phyloP scores from a whole-genome alignment of 2,888 invertebrate genomes.

The Tuta absoluta region DNA sequence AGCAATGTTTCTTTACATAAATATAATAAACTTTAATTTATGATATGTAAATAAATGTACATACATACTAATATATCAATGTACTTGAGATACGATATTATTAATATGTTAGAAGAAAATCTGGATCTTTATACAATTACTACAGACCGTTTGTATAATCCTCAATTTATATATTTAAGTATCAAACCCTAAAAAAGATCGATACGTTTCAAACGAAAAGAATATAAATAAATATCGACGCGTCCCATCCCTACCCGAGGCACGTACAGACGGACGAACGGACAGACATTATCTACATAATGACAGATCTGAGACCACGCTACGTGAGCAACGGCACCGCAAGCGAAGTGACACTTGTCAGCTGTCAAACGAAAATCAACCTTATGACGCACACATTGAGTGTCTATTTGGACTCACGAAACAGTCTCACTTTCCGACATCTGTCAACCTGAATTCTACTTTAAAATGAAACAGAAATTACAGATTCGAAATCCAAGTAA shows the following conservation, averaged over 20 bases:
- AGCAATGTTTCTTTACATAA: no score
- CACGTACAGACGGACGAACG: conserved; percentile 46
- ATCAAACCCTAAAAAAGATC: no score
- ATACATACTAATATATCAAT: no score
- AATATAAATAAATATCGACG: conserved; percentile 35
- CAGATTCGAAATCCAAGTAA: background rate
- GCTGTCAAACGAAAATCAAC: conserved; percentile 14
- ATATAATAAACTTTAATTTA: no score
- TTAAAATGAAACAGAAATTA: background rate
- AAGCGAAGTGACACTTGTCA: conserved; percentile 38
- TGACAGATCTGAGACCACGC: conserved; percentile 73
- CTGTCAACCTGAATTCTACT: conserved; percentile 14
- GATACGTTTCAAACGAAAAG: background rate
- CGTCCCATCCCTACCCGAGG: conserved; percentile 48
- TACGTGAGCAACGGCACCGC: conserved; percentile 75
- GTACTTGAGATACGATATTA: no score
- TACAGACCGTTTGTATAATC: no score
- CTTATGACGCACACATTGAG: background rate
- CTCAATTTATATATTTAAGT: no score
- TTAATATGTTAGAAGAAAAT: no score
- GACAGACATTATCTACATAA: conserved; percentile 77
- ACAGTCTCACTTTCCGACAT: conserved; percentile 1
- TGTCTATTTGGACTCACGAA: no score
- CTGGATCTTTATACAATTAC: no score
- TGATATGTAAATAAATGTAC: no score